Conservation (phyloP, 2,888 invertebrate genomes). For the Cryptophagus acutangulus region DNA sequence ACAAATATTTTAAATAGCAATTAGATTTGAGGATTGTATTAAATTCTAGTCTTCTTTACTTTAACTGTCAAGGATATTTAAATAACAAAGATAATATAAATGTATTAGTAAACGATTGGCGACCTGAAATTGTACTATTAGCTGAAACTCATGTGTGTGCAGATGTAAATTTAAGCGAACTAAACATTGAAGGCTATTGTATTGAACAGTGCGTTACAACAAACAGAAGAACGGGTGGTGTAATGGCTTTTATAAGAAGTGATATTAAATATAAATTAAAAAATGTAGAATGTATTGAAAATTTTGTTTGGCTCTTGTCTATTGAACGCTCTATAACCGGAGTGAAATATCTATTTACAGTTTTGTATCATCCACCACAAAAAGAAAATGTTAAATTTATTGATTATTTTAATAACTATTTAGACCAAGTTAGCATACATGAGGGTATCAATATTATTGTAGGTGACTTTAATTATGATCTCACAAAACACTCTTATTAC, state of each 20-base stretch:
- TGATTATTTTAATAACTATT: slow-evolving; percentile 9
- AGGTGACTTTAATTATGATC: slow-evolving; percentile 9
- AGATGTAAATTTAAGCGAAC: slow-evolving; percentile 7
- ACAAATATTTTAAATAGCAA: slow-evolving; percentile 9
- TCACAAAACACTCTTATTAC: slow-evolving; percentile 8
- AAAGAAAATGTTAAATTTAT: slow-evolving; percentile 10
- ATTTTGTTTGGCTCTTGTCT: slow-evolving; percentile 4
- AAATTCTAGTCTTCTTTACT: slow-evolving; percentile 10
- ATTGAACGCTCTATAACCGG: not conserved
- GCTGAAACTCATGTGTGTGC: slow-evolving; percentile 10
- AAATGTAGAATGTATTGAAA: slow-evolving; percentile 6
- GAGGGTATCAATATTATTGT: slow-evolving; percentile 7
- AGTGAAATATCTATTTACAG: slow-evolving; percentile 9
- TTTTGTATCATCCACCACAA: slow-evolving; percentile 12
- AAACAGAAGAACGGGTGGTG: slow-evolving; percentile 12
- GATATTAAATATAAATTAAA: slow-evolving; percentile 10
- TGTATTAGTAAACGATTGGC: slow-evolving; percentile 8
- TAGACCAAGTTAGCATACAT: not conserved
- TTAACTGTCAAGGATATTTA: slow-evolving; percentile 11
- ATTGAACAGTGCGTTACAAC: slow-evolving; percentile 8
- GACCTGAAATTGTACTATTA: slow-evolving; percentile 6
- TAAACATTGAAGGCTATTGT: slow-evolving; percentile 6
- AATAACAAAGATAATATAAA: slow-evolving; percentile 12
- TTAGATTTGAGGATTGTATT: slow-evolving; percentile 5
- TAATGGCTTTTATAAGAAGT: slow-evolving; percentile 7